phyloP scores from a whole-genome alignment of 2,113 vertebrate species.

The Eulacestoma nigropectus region DNA sequence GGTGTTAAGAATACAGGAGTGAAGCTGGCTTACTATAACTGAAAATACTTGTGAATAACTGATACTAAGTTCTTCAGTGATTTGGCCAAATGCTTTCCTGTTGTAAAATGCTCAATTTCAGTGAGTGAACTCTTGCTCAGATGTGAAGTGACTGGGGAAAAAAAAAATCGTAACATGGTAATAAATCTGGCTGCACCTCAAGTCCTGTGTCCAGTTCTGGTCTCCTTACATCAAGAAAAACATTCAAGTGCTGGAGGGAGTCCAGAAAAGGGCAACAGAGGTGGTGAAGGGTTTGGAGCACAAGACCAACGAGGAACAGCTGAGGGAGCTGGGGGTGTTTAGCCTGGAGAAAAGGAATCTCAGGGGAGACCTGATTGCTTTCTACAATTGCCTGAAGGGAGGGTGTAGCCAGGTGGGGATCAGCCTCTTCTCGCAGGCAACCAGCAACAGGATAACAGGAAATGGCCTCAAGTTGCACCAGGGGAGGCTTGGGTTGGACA shows the following conservation, averaged over 20 bases:
- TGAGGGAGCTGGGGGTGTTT: background rate
- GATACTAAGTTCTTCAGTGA: background rate
- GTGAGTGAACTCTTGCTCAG: background rate
- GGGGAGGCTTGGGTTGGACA: too few species aligned
- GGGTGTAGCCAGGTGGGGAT: background rate
- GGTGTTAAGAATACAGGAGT: background rate
- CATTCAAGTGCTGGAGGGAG: background rate
- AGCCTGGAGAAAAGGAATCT: background rate
- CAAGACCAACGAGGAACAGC: background rate
- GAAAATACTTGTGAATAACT: background rate
- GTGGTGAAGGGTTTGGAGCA: background rate
- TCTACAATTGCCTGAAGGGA: background rate
- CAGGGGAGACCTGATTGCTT: background rate
- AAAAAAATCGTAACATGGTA: background rate
- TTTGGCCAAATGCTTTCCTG: background rate
- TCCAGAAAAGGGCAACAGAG: accelerated
- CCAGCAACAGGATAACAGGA: background rate
- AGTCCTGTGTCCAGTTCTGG: background rate
- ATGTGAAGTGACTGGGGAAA: background rate
- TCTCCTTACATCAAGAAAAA: background rate
- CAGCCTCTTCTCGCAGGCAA: accelerated
- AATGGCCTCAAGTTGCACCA: background rate
- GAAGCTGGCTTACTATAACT: background rate
- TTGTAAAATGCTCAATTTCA: background rate
- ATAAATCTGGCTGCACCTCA: background rate